Evolutionary conservation across 2,113 vertebrate species (phyloP), one percentile per base, ranked within the genome.

Genomic region (Litocranius walleri): DNA sequence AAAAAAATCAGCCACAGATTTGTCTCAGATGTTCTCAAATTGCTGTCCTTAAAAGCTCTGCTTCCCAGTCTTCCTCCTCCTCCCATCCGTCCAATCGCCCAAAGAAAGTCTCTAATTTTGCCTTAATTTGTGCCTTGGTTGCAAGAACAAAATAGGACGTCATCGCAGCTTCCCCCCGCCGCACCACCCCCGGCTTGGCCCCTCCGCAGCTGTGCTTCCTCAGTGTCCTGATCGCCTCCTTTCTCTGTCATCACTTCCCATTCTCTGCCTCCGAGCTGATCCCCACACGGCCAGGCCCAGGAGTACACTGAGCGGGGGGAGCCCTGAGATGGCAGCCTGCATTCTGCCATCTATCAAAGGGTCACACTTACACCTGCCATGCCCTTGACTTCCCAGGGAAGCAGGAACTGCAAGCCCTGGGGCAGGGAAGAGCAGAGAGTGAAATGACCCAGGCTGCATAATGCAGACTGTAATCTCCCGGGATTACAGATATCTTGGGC

Each of bases 81-180:
- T 97, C 93, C 92, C 96, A 91, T 93, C 64, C 81, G 2, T 97
- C 96, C 97, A 90, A 97, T 87, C 27, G 94, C 89, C 95, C 78
- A 25, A 97, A 98, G 96, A 98, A 97, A 98, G 91, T 97, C 97
- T 98, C 98, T 98, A 97, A 97, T 98, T 98, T 96, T 96, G 93
- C 96, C 67, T 97, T 97, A 98, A 98, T 98, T 97, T 98, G 98
- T 97, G 98, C 97, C 98, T 98, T 91, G 87, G 90, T 98, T 98
- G 97, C 95, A 97, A 95, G 94, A 98, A 98, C 97, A 97, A 97
- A 98, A 97, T 97, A 95, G 95, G 92, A 84, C 95, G 84, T 97
- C 98, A 98, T 88, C 56, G 90, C 85, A 78, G 93, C 84, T 36
- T 77, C 54, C 45, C 50, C n/a, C 12, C 23, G 1, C 62, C 92